Conservation (phyloP, 2,888 invertebrate genomes). For the Morpho deidamia region DNA sequence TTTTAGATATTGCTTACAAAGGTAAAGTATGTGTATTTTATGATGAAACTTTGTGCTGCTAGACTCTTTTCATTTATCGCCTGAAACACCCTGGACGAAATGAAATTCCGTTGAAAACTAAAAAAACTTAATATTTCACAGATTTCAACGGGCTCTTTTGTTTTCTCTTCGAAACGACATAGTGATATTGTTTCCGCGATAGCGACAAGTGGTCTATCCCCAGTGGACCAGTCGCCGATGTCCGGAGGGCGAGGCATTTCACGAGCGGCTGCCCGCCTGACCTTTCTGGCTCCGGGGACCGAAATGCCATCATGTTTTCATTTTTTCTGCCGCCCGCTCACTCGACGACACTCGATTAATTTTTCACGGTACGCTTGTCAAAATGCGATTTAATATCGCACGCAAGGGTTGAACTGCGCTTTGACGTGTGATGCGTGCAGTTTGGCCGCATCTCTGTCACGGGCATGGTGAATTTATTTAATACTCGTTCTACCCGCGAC, state of each 20-base stretch:
- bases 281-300: conserved; percentile 70
- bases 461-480: conserved; percentile 16
- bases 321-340: conserved; percentile 57
- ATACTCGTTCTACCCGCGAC: too few relatives aligned
- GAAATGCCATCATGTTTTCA: conserved; percentile 73
- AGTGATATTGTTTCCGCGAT: conserved; percentile 28
- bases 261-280: conserved; percentile 65
- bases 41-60: neutral
- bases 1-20: too few relatives aligned
- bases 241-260: conserved; percentile 64
- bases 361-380: conserved; percentile 78
- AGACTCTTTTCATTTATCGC: too few relatives aligned
- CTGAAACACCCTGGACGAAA: neutral
- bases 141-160: neutral
- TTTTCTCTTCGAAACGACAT: conserved; percentile 8
- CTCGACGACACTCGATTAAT: conserved; percentile 75
- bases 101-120: neutral
- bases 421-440: conserved; percentile 64
- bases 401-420: conserved; percentile 57
- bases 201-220: conserved; percentile 35
- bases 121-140: neutral
- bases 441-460: conserved; percentile 17
- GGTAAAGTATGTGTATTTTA: neutral
- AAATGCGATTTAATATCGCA: conserved; percentile 74
- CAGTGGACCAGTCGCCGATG: conserved; percentile 44